These are phyloP conservation scores for Lasioglossum villosulum DNA, from an alignment of 2,888 invertebrate species.

Conservation along the genomic window DNA sequence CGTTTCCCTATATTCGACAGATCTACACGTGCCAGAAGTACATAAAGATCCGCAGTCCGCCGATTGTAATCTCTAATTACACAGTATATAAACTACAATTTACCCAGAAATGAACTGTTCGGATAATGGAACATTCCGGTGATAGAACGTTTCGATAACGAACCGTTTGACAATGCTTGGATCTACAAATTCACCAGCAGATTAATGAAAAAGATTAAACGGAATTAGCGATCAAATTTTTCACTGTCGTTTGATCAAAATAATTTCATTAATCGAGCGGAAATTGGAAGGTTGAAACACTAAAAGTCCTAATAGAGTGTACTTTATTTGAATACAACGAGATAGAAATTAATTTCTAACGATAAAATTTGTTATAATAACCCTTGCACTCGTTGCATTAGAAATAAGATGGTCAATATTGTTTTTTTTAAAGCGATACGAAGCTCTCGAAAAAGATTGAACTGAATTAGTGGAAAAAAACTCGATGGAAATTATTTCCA, in stretches of 20 bases:
- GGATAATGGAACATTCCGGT: neutral
- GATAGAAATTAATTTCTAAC: neutral
- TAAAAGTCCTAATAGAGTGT: too few species aligned
- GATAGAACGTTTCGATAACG: neutral
- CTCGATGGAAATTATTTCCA: too few species aligned
- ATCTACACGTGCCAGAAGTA: neutral
- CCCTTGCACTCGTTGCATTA: too few species aligned
- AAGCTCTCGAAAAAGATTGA: neutral
- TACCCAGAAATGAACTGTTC: neutral
- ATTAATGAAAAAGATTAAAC: neutral
- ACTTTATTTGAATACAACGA: neutral
- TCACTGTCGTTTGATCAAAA: neutral
- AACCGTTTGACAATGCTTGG: neutral
- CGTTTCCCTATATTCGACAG: neutral
- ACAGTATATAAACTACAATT: neutral
- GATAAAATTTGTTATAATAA: neutral
- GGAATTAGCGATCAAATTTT: neutral
- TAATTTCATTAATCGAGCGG: too few species aligned
- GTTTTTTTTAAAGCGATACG: neutral
- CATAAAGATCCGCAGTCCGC: neutral
- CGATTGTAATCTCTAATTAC: neutral
- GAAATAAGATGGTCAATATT: neutral
- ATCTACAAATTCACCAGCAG: neutral
- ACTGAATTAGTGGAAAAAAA: too few species aligned
- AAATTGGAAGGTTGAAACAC: too few species aligned